Evolutionary conservation across 2,888 invertebrate genomes (phyloP).

Genomic region (Aricia artaxerxes): DNA sequence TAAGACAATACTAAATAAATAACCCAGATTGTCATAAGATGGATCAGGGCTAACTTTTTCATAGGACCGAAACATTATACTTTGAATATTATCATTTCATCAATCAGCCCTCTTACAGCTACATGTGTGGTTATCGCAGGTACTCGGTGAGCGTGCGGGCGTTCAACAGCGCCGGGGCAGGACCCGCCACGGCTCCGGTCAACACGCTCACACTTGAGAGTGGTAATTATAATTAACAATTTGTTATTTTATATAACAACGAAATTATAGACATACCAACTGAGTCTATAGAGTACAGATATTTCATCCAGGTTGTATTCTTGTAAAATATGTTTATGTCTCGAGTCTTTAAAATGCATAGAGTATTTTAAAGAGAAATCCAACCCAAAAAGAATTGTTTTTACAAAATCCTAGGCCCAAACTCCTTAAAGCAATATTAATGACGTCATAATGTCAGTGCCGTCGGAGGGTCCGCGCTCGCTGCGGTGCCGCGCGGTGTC

Average conservation of each 20-base stretch:
- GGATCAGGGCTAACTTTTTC: no score
- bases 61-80: background rate
- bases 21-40: no score
- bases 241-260: no score
- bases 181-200: constrained; percentile 88
- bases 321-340: no score
- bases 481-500: constrained; percentile 88
- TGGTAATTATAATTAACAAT: constrained; percentile 65
- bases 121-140: constrained; percentile 45
- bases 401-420: background rate
- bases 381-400: no score
- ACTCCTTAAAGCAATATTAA: background rate
- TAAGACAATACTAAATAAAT: no score
- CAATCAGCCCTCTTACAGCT: background rate
- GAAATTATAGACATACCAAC: no score
- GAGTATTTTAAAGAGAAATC: no score
- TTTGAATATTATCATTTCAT: background rate
- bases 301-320: no score
- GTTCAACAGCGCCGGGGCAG: constrained; percentile 91
- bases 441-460: constrained; percentile 73
- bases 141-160: constrained; percentile 93
- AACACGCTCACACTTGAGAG: constrained; percentile 92
- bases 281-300: no score
- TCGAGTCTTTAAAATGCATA: no score
- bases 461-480: constrained; percentile 88